Percentiles rank a stretch among this genome's conserved stretches.
Conservation (phyloP, 2,888 invertebrate genomes). For the Mylabris sibirica region DNA sequence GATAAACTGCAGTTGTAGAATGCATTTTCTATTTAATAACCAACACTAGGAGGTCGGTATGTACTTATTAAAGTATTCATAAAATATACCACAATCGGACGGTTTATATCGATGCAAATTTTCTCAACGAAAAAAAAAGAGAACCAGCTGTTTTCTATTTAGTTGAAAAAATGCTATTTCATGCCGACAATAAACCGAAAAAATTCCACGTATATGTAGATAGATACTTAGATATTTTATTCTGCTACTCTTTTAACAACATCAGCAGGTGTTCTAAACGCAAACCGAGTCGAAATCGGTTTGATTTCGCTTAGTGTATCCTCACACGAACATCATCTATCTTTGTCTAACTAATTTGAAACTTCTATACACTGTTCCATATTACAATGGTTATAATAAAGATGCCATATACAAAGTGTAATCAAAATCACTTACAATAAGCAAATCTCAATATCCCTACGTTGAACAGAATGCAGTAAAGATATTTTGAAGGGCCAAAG, state of each 20-base stretch:
- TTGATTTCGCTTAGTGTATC: background rate
- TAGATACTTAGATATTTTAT: background rate
- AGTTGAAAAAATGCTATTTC: background rate
- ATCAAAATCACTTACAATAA: too few relatives aligned
- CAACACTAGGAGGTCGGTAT: conserved; percentile 3
- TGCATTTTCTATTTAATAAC: conserved; percentile 30
- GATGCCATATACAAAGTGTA: too few relatives aligned
- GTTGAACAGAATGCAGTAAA: too few relatives aligned
- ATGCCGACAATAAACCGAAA: background rate
- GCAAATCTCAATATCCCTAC: too few relatives aligned
- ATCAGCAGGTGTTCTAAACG: background rate
- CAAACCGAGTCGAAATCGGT: background rate
- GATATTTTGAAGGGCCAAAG: too few relatives aligned
- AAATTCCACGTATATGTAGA: background rate
- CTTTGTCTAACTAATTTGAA: background rate
- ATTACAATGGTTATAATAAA: too few relatives aligned
- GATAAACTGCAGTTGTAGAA: conserved; percentile 33
- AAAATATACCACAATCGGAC: background rate
- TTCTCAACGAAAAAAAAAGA: background rate
- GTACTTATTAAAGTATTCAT: conserved; percentile 17
- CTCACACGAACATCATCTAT: background rate
- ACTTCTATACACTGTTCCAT: too few relatives aligned
- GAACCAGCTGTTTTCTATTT: background rate
- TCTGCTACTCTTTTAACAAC: background rate
- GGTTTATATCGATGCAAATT: conserved; percentile 5